A percentile compares a stretch with the other conserved stretches of the same genome.
Evolutionary conservation across 2,888 invertebrate genomes (phyloP).

Genomic region (Meloe dianella): DNA sequence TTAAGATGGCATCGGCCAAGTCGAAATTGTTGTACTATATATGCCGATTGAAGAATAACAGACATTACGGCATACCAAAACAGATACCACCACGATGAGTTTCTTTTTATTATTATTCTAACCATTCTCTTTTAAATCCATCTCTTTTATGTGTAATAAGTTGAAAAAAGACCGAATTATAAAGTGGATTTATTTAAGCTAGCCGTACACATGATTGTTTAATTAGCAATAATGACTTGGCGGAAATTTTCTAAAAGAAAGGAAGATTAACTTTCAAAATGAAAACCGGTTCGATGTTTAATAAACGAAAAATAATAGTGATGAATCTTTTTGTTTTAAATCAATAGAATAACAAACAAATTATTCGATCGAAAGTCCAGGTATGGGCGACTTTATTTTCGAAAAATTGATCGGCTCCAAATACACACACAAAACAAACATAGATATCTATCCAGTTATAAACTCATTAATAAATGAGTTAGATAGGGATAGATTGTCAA

Average conservation of each 20-base stretch:
- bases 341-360: too few relatives aligned
- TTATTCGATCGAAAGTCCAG: not conserved
- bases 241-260: slow-evolving; percentile 21
- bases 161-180: slow-evolving; percentile 20
- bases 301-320: not conserved
- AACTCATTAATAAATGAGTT: slow-evolving; percentile 1
- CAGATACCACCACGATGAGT: slow-evolving; percentile 18
- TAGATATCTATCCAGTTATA: not conserved
- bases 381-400: not conserved
- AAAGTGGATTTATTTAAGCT: slow-evolving; percentile 26
- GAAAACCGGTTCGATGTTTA: slow-evolving; percentile 1
- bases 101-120: not conserved
- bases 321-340: not conserved
- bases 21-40: slow-evolving; percentile 13
- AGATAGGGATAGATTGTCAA: not conserved
- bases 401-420: not conserved
- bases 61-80: slow-evolving; percentile 37
- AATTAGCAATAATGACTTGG: slow-evolving; percentile 29
- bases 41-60: slow-evolving; percentile 37
- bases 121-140: slow-evolving; percentile 17
- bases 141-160: slow-evolving; percentile 28
- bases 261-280: slow-evolving; percentile 8
- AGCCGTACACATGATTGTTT: slow-evolving; percentile 34
- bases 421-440: not conserved
- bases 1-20: too few relatives aligned